phyloP scores from a whole-genome alignment of 1,140 invertebrate species.

The Aphelenchoides besseyi region DNA sequence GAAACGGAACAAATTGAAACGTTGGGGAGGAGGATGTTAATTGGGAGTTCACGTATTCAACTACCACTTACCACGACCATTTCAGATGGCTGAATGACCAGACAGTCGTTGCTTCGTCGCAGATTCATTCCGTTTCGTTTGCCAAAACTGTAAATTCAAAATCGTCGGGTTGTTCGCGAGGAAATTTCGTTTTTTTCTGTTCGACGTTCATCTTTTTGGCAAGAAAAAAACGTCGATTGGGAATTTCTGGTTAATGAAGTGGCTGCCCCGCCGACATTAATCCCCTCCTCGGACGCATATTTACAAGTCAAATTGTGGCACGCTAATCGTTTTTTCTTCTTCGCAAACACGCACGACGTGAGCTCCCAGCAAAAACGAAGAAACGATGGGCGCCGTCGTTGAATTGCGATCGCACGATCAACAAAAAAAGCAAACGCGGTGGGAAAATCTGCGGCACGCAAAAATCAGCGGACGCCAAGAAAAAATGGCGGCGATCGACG shows the following conservation, averaged over 20 bases:
- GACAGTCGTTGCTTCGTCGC: conserved; percentile 47
- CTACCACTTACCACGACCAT: conserved; percentile 49
- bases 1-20: not conserved
- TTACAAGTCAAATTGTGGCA: conserved; percentile 6
- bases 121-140: conserved; percentile 53
- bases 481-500: too few relatives aligned
- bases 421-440: not conserved
- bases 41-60: not conserved
- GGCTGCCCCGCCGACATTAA: not conserved
- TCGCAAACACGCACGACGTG: too few relatives aligned
- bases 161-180: too few relatives aligned
- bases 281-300: not conserved
- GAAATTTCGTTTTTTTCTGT: too few relatives aligned
- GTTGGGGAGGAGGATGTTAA: not conserved
- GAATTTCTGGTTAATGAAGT: too few relatives aligned
- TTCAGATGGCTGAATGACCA: conserved; percentile 50
- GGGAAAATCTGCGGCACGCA: not conserved
- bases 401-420: not conserved
- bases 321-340: too few relatives aligned
- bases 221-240: too few relatives aligned
- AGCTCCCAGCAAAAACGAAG: not conserved
- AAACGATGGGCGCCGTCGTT: not conserved
- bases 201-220: too few relatives aligned
- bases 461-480: not conserved
- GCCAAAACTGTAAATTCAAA: conserved; percentile 44